Evolutionary conservation across 92 coral and sea anemone species (phyloP), one percentile per base, ranked within the genome.

Genomic region (Ricordea florida): DNA sequence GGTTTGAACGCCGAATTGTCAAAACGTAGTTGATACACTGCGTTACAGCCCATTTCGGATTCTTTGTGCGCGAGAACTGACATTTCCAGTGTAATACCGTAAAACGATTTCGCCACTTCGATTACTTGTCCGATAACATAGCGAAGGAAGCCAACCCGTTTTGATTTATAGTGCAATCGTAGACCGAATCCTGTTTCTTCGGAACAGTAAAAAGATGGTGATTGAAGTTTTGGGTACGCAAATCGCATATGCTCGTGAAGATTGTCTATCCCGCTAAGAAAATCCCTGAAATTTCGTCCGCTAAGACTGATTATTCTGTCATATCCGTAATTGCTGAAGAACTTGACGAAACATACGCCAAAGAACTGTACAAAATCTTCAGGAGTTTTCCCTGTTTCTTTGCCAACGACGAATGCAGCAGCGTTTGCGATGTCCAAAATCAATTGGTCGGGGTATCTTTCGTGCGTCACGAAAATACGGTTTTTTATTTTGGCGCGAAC

Each of bases 181-280:
- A 90, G 16, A 1, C 96, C 96, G 0, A 81, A 35, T 33, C 92
- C 82, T 21, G 96, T 86, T 47, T 90, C 96, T 8, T 90, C 96
- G 3, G 79, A 71, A 44, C 96, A 90, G 60, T 82, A 72, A 61
- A 90, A 90, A 28, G 85, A 30, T 4, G 96, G 96, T 3, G 96
- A 90, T 65, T 71, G 71, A 41, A 90, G 58, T 41, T 90, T 83
- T 1, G 96, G 96, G 29, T 90, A 90, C 0, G 87, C 96, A 38
- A 90, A 90, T 0, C 96, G 69, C 96, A 90, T 90, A 5, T 90
- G 96, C 34, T 90, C 96, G 72, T 90, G 96, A 0, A 90, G 57
- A 34, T 74, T 83, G 8, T 90, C 96, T 7, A 90, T 90, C 8
- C 96, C 88, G 18, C 78, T 74, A 49, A 90, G 44, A 32, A 90